These are phyloP conservation scores for Melipona quadrifasciata DNA, from an alignment of 1,140 invertebrate species.

Conservation along the genomic window DNA sequence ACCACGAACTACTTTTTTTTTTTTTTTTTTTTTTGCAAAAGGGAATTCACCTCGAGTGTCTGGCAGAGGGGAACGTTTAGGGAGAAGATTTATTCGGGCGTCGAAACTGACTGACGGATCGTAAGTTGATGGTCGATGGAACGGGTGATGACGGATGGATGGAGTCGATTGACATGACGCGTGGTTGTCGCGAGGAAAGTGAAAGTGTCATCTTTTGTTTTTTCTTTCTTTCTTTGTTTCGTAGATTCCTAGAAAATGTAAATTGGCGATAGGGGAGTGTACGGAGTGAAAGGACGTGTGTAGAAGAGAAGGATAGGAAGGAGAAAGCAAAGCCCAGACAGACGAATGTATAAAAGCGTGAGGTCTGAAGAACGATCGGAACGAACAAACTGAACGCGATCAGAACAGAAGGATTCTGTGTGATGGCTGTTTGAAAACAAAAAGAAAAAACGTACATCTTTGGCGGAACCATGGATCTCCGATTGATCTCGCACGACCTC, in stretches of 20 bases:
- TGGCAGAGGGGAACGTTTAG: slow-evolving; percentile 33
- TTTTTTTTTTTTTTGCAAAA: slow-evolving; percentile 55
- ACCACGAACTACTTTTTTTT: slow-evolving; percentile 72
- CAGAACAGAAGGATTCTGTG: slow-evolving; percentile 19
- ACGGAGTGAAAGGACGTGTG: not conserved
- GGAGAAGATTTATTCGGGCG: not conserved
- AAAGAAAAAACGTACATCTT: slow-evolving; percentile 27
- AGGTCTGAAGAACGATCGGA: slow-evolving; percentile 61
- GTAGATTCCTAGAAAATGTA: too few relatives aligned
- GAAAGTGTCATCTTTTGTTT: too few relatives aligned
- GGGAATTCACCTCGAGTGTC: slow-evolving; percentile 65
- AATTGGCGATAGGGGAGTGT: not conserved
- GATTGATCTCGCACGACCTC: slow-evolving; percentile 71
- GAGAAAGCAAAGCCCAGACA: slow-evolving; percentile 64
- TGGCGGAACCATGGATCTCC: slow-evolving; percentile 50
- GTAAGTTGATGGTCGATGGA: not conserved
- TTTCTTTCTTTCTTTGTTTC: not conserved
- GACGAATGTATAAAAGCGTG: slow-evolving; percentile 61
- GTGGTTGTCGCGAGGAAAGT: not conserved
- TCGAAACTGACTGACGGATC: not conserved
- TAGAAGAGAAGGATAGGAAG: not conserved
- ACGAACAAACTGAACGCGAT: not conserved
- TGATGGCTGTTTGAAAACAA: slow-evolving; percentile 23
- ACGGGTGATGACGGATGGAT: not conserved
- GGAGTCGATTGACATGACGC: too few relatives aligned